Evolutionary conservation across 2,888 invertebrate genomes (phyloP).

Genomic region (Eupithecia subfuscata): DNA sequence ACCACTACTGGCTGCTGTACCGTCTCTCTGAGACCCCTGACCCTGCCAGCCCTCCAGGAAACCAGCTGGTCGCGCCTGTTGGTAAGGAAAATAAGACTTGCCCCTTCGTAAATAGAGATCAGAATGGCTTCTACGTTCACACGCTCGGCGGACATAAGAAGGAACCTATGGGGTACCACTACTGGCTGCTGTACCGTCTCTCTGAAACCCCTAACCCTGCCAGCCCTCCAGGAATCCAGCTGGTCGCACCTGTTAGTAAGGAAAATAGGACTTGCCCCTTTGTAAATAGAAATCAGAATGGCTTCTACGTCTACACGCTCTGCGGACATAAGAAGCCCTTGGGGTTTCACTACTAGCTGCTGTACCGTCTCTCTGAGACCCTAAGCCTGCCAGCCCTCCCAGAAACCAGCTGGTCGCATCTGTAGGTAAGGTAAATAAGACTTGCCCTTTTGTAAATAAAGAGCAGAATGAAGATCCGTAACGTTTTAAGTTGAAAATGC

Average conservation of each 20-base stretch:
- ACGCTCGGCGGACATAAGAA: slow-evolving; percentile 92
- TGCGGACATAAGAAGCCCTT: slow-evolving; percentile 91
- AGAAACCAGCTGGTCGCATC: slow-evolving; percentile 86
- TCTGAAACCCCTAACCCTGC: slow-evolving; percentile 91
- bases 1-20: slow-evolving; percentile 95
- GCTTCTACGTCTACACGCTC: slow-evolving; percentile 91
- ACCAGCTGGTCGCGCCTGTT: slow-evolving; percentile 79
- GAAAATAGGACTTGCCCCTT: not conserved
- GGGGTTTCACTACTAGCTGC: slow-evolving; percentile 95
- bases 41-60: slow-evolving; percentile 91
- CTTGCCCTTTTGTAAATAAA: too few species aligned
- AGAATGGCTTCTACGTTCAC: slow-evolving; percentile 86
- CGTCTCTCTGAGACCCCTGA: slow-evolving; percentile 92
- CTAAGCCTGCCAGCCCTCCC: slow-evolving; percentile 92
- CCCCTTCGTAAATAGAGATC: not conserved
- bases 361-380: slow-evolving; percentile 91
- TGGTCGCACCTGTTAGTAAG: slow-evolving; percentile 1
- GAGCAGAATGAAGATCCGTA: too few species aligned
- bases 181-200: slow-evolving; percentile 94
- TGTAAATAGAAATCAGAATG: not conserved
- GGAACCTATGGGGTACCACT: slow-evolving; percentile 93
- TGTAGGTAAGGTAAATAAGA: not conserved
- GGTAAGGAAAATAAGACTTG: not conserved
- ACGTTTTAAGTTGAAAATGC: too few species aligned
- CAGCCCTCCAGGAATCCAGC: slow-evolving; percentile 92